Conservation (phyloP, 2,888 invertebrate species). For the Lamellibrachia columna region DNA sequence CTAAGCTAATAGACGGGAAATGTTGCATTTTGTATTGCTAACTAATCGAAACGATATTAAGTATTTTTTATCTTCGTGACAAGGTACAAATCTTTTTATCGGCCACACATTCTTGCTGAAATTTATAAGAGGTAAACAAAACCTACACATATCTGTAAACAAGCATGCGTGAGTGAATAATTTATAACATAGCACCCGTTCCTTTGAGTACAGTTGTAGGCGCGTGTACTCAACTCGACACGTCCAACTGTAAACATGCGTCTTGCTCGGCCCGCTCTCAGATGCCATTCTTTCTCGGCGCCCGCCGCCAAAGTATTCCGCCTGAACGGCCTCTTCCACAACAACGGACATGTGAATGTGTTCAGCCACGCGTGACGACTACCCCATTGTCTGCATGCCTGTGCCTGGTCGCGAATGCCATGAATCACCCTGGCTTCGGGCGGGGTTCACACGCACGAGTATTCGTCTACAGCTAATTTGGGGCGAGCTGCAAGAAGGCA, state of each 20-base stretch:
- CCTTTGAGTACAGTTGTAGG: background rate
- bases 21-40: too few relatives aligned
- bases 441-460: background rate
- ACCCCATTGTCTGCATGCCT: background rate
- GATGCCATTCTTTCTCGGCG: background rate
- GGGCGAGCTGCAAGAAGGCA: background rate
- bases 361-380: background rate
- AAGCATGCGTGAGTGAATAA: background rate
- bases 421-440: background rate
- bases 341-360: background rate
- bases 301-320: background rate
- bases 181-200: background rate
- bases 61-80: background rate
- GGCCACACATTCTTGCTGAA: background rate
- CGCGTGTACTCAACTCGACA: background rate
- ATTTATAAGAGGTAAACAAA: background rate
- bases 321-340: background rate
- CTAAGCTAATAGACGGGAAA: too few relatives aligned
- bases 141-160: background rate
- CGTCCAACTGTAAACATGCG: background rate
- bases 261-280: background rate
- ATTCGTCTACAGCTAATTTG: background rate
- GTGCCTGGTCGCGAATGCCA: background rate
- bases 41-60: too few relatives aligned
- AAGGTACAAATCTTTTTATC: background rate